Evolutionary conservation across 2,888 invertebrate species (phyloP).

Genomic region (Hydriomena furcata): DNA sequence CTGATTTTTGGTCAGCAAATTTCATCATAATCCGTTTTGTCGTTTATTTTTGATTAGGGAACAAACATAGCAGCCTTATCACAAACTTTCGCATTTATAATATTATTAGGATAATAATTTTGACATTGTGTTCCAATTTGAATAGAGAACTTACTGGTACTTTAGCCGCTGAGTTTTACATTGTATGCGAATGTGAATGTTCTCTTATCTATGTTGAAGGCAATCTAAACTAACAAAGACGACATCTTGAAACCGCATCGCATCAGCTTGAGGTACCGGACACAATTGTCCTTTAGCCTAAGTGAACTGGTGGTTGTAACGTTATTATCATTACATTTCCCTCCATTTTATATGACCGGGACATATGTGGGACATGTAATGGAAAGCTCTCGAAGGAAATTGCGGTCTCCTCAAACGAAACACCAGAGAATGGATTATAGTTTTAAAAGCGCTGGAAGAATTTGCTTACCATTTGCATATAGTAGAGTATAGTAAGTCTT

Average conservation of each 20-base stretch:
- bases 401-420: conserved; percentile 46
- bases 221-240: background rate
- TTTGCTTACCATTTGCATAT: conserved; percentile 16
- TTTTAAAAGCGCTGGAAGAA: conserved; percentile 21
- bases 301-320: conserved; percentile 41
- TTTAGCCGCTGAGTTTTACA: background rate
- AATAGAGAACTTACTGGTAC: background rate
- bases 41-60: no score
- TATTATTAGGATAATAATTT: no score
- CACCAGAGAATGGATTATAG: conserved; percentile 36
- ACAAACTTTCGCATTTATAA: no score
- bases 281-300: conserved; percentile 37
- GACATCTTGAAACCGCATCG: conserved; percentile 20
- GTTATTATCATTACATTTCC: conserved; percentile 55
- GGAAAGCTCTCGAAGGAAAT: conserved; percentile 55
- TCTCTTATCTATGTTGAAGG: background rate
- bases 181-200: no score
- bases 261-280: conserved; percentile 21
- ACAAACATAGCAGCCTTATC: no score
- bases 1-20: no score
- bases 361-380: conserved; percentile 46
- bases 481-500: no score
- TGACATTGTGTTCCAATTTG: no score
- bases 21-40: no score
- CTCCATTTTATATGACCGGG: conserved; percentile 42